Conservation (phyloP, 2,797 vertebrate species). For the Basileuterus tristriatus region DNA sequence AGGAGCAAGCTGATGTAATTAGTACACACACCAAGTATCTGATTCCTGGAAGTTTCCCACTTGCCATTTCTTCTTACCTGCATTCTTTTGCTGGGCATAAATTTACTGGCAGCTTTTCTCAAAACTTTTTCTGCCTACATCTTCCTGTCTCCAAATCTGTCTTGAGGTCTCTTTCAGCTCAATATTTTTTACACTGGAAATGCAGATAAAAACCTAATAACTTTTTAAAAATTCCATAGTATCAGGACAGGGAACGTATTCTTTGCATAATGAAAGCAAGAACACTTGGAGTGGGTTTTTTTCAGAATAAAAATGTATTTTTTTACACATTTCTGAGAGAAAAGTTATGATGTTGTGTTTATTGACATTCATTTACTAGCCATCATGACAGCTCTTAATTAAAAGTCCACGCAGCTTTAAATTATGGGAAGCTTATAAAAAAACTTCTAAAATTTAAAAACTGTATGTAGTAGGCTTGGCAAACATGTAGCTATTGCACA, state of each 20-base stretch:
- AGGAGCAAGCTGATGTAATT: background rate
- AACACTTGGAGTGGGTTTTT: background rate
- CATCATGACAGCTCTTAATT: background rate
- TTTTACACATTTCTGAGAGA: background rate
- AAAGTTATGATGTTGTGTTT: background rate
- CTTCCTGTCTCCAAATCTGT: background rate
- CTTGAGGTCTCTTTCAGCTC: background rate
- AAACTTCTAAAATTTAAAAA: background rate
- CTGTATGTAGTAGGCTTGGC: background rate
- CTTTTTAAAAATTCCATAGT: background rate
- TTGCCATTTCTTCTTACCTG: background rate
- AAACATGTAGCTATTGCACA: background rate
- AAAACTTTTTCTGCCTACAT: background rate
- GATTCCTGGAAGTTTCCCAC: background rate
- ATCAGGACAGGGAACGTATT: background rate
- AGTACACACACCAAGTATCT: background rate
- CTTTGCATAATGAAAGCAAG: background rate
- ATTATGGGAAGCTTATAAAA: background rate
- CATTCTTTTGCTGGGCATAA: background rate
- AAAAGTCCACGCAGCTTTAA: background rate
- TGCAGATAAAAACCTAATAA: background rate
- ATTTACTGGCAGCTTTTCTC: background rate
- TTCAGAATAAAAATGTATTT: background rate
- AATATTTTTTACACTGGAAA: background rate
- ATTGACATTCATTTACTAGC: background rate